A percentile compares a stretch with the other conserved stretches of the same genome.
Evolutionary conservation across 92 coral and sea anemone genomes (phyloP).

Genomic region (Epizoanthus rinbou): DNA sequence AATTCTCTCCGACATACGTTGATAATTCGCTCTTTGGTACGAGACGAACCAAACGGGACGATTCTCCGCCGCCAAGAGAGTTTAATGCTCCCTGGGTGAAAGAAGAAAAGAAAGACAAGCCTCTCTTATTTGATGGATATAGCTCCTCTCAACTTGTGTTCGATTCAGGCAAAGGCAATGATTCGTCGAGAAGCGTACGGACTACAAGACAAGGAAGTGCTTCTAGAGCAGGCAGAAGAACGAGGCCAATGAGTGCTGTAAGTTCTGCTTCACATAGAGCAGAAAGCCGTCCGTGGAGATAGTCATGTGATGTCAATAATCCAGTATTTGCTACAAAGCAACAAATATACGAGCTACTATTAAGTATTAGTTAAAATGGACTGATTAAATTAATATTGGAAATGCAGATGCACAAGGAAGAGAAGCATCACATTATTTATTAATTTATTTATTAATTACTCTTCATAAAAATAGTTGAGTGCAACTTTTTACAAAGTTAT

Average conservation of each 20-base stretch:
- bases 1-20: conserved; percentile 77
- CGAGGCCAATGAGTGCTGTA: background rate
- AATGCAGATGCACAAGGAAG: too few relatives aligned
- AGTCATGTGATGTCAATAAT: background rate
- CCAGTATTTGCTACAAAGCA: too few relatives aligned
- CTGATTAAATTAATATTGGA: too few relatives aligned
- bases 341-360: too few relatives aligned
- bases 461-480: too few relatives aligned
- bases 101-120: conserved; percentile 52
- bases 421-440: too few relatives aligned
- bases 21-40: conserved; percentile 83
- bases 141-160: conserved; percentile 42
- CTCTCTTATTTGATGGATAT: conserved; percentile 66
- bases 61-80: conserved; percentile 59
- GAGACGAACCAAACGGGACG: conserved; percentile 59
- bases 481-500: too few relatives aligned
- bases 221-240: background rate
- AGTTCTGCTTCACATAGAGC: background rate
- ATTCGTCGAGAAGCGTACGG: background rate
- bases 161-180: conserved; percentile 38
- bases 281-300: conserved; percentile 39
- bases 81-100: conserved; percentile 82
- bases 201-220: background rate
- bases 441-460: too few relatives aligned
- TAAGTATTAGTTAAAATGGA: too few relatives aligned